Evolutionary conservation across 2,888 invertebrate species (phyloP).

Genomic region (Priapulus caudatus): DNA sequence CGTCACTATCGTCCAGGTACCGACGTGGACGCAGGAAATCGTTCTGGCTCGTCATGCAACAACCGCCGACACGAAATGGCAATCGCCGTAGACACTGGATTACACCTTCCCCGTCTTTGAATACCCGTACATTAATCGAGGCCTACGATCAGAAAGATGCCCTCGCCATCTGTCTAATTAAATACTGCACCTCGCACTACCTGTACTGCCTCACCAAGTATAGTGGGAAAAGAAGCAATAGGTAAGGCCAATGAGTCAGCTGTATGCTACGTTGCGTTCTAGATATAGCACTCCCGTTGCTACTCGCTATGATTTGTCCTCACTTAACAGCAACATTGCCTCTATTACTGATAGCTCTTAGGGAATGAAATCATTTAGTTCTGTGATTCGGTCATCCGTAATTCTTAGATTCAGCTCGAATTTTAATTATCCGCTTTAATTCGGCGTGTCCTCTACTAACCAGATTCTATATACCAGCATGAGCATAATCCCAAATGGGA

Average conservation of each 20-base stretch:
- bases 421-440: no score
- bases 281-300: no score
- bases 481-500: no score
- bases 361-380: no score
- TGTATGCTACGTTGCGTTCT: no score
- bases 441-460: no score
- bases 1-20: slow-evolving; percentile 35
- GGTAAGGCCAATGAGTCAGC: slow-evolving; percentile 14
- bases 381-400: no score
- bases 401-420: no score
- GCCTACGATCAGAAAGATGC: slow-evolving; percentile 17
- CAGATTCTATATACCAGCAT: not conserved
- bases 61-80: slow-evolving; percentile 34
- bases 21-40: slow-evolving; percentile 41
- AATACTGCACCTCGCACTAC: slow-evolving; percentile 31
- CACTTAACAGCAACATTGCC: no score
- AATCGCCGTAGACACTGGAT: slow-evolving; percentile 27
- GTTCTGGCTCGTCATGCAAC: slow-evolving; percentile 37
- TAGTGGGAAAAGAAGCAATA: slow-evolving; percentile 22
- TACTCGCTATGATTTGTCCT: no score
- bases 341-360: no score
- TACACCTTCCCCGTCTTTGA: slow-evolving; percentile 28
- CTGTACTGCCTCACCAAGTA: slow-evolving; percentile 20
- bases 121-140: slow-evolving; percentile 21
- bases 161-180: slow-evolving; percentile 33